Evolutionary conservation across 1,140 invertebrate species (phyloP).

Genomic region (Vollenhovia emeryi): DNA sequence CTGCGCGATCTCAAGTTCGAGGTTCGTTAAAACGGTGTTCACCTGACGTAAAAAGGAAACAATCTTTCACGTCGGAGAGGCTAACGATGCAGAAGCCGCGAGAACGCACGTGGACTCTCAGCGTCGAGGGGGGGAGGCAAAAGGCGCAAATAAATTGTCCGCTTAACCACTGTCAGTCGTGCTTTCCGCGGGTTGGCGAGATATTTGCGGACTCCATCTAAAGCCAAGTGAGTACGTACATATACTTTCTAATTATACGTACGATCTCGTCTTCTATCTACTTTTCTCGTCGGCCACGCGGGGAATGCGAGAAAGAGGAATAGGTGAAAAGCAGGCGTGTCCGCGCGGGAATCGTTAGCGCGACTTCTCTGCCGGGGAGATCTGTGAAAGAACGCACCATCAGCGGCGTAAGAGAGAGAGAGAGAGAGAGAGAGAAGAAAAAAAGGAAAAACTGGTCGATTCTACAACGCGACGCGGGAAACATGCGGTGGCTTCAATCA

Average conservation of each 20-base stretch:
- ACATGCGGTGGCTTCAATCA: conserved; percentile 29
- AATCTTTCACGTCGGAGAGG: not conserved
- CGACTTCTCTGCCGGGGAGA: conserved; percentile 45
- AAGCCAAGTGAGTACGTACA: conserved; percentile 63
- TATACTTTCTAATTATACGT: conserved; percentile 73
- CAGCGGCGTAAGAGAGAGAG: not conserved
- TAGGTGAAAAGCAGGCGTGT: conserved; percentile 54
- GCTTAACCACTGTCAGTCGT: conserved; percentile 31
- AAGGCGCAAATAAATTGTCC: conserved; percentile 61
- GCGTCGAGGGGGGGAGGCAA: conserved; percentile 9
- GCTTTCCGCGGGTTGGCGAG: conserved; percentile 36
- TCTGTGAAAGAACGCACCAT: conserved; percentile 25
- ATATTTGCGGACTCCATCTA: conserved; percentile 70
- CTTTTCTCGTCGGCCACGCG: conserved; percentile 64
- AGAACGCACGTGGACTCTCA: not conserved
- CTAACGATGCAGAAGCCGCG: not conserved
- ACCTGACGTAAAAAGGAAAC: not conserved
- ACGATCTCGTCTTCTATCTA: conserved; percentile 69
- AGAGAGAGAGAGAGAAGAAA: no score
- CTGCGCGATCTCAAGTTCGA: not conserved
- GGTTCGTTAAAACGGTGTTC: not conserved
- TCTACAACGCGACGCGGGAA: conserved; percentile 25
- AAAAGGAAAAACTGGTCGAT: conserved; percentile 26
- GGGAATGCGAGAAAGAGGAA: conserved; percentile 56
- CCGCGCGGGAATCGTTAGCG: conserved; percentile 4